Evolutionary conservation across 1,140 invertebrate species (phyloP), one percentile per base, ranked within the genome.

Genomic region (Drosophila serrata): DNA sequence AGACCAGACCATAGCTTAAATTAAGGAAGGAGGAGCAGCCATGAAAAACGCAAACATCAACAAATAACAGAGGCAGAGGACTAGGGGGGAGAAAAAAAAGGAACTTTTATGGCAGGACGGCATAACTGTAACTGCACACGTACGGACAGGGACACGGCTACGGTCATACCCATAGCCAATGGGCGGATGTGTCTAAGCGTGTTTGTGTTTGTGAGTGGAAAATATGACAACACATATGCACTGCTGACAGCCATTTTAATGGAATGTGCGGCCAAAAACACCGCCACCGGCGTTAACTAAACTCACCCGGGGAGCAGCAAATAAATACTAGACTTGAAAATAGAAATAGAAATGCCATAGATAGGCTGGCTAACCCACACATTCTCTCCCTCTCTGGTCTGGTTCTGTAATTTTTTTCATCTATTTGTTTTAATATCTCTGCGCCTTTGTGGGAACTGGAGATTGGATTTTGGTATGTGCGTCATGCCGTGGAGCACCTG

Each of bases 31-130:
- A 78, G 56, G 78, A 67, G 67, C 64, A 48, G 79, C 68, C 80
- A 90, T 56, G 59, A 48, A 82, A 87, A 91, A 87, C 79, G 88
- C 88, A 87, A 91, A 91, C 88, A 87, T 91, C 87, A 91, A 91
- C 88, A 85, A 90, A 90, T 81, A 90, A 85, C 65, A n/a, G n/a
- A n/a, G 40, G 33, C 31, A 56, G 24, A 12, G 13, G 15, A 37
- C 19, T 19, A 19, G 57, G 62, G 61, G 63, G 57, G 62, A 58
- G 63, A 75, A 79, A 75, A 88, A 84, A 81, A 72, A 79, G 57
- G 78, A 85, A 78, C 84, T 80, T 87, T 88, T 88, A 88, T 82
- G 80, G 72, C 61, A 77, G 33, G 57, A 56, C 43, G 68, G 79
- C 75, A 79, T 73, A 80, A 69, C 79, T 87, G 62, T 62, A 73